Base-by-base conservation (phyloP, 1,140 invertebrate genomes). In the Eriocheir sinensis region DNA sequence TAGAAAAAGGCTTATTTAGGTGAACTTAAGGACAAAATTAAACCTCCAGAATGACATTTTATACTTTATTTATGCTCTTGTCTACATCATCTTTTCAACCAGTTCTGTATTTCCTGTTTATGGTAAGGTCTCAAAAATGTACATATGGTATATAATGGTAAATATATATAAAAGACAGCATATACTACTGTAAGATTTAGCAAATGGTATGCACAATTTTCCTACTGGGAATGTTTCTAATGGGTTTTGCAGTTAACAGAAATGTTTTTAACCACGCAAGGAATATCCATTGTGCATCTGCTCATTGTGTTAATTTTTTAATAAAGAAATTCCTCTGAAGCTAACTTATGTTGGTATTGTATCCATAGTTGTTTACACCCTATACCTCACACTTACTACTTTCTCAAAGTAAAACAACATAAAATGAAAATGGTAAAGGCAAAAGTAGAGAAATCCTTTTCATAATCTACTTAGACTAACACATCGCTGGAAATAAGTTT, bases 181-280 rank as follows among this genome's bases (percentile, higher is more conserved):
- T 72, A 72, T n/a, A n/a, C 60, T 72, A 72, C 60, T n/a, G 21
- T 72, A 72, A n/a, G 60, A 4, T 72, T 27, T 72, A 72, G 60
- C n/a, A 72, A 72, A 72, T 27, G n/a, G 60, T 72, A 72, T 72
- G 60, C 60, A 72, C 60, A 72, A 72, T n/a, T 72, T 72, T 72
- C 60, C 60, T 72, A n/a, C 60, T n/a, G 60, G 60, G 60, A 72
- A 72, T 72, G n/a, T 72, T 72, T 72, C 60, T 72, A 72, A 72
- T 72, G 60, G 60, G 60, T n/a, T 72, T 72, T 72, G 60, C 60
- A 72, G n/a, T 72, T 72, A 72, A 72, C 60, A n/a, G 27, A 72
- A 72, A 72, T 53, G 60, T 72, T 72, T 72, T n/a, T 72, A 72
- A n/a, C 27, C 27, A 72, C 60, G 60, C 60, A 72, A 72, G 27